Conservation (phyloP, 2,797 vertebrate species). For the Arctocebus calabarensis region DNA sequence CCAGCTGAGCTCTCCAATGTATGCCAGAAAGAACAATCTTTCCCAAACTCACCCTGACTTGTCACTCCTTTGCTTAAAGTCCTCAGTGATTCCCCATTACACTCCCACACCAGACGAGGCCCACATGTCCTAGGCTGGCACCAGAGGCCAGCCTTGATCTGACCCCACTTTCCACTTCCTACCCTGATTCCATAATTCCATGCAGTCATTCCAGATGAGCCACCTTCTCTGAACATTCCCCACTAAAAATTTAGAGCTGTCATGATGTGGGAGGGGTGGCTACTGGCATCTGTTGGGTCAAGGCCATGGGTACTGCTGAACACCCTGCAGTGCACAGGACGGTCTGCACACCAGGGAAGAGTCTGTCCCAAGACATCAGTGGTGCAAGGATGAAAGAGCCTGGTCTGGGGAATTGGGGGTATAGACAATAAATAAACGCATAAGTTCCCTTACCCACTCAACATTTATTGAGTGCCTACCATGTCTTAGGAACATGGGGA, state of each 20-base stretch:
- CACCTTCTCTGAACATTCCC: neutral
- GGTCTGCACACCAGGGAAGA: fast-evolving
- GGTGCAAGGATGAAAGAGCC: neutral
- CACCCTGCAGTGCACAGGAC: neutral
- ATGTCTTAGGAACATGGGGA: neutral
- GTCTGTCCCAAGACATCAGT: fast-evolving
- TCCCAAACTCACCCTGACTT: neutral
- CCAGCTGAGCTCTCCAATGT: neutral
- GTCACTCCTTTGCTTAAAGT: neutral
- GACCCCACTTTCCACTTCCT: neutral
- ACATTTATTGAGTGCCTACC: neutral
- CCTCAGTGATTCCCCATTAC: neutral
- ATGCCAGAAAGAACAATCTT: neutral
- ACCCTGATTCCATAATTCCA: too few species aligned
- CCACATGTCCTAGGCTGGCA: neutral
- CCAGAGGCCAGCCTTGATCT: neutral
- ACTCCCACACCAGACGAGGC: fast-evolving
- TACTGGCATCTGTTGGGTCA: fast-evolving
- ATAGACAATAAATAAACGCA: neutral
- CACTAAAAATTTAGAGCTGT: neutral
- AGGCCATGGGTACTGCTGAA: neutral
- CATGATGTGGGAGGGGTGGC: too few species aligned
- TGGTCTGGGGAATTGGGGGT: fast-evolving
- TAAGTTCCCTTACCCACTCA: neutral
- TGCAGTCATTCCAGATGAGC: neutral